Conservation (phyloP, 2,797 vertebrate genomes). For the Lithobates pipiens region DNA sequence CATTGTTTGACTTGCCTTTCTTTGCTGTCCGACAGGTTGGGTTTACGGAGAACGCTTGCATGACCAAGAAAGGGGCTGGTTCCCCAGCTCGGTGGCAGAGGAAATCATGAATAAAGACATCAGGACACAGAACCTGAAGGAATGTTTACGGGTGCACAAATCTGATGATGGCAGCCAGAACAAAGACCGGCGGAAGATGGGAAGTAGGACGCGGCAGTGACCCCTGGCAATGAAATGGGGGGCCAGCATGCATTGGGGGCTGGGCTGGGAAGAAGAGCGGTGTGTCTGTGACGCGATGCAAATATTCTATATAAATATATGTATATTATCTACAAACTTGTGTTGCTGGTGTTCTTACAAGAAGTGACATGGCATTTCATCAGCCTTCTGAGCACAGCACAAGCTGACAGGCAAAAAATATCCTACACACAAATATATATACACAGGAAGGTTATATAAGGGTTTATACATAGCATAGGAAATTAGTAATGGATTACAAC, state of each 20-base stretch:
- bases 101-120: slow-evolving; percentile 93
- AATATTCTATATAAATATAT: slow-evolving; percentile 61
- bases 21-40: slow-evolving; percentile 82
- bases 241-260: slow-evolving; percentile 48
- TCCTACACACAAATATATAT: slow-evolving; percentile 4
- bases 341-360: slow-evolving; percentile 29
- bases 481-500: neutral
- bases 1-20: neutral
- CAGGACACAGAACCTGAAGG: slow-evolving; percentile 91
- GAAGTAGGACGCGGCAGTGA: slow-evolving; percentile 81
- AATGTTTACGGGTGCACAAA: slow-evolving; percentile 90
- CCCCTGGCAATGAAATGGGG: slow-evolving; percentile 12
- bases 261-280: neutral
- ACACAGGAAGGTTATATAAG: slow-evolving; percentile 5
- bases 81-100: slow-evolving; percentile 89
- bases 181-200: slow-evolving; percentile 78
- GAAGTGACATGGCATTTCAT: neutral
- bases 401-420: neutral
- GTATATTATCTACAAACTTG: slow-evolving; percentile 59
- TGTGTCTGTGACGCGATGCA: slow-evolving; percentile 57
- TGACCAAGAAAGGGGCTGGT: slow-evolving; percentile 95
- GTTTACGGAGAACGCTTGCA: slow-evolving; percentile 94
- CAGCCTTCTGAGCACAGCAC: neutral
- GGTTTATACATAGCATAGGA: slow-evolving; percentile 27
- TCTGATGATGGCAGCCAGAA: slow-evolving; percentile 81